Percentiles rank a stretch among this genome's conserved stretches.
These are phyloP conservation scores for Callithrix jacchus DNA, from an alignment of 2,113 vertebrate genomes.

Conservation along the genomic window DNA sequence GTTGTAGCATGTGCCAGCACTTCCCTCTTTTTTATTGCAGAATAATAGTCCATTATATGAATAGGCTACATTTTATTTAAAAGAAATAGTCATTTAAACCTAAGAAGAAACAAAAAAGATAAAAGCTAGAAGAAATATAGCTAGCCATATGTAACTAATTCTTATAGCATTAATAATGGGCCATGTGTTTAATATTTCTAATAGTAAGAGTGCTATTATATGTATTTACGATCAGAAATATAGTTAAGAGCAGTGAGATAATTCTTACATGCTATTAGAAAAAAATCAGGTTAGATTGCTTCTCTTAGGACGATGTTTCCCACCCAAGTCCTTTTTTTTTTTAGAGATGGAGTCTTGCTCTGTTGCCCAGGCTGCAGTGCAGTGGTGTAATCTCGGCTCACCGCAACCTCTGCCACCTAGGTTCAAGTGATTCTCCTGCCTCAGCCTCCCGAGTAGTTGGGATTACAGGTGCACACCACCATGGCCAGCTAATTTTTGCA, in stretches of 20 bases:
- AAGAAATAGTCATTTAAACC: background rate
- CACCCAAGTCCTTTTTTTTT: too few species aligned
- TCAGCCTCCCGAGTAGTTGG: too few species aligned
- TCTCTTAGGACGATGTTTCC: background rate
- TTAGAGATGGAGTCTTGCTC: too few species aligned
- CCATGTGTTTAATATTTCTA: background rate
- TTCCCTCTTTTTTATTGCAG: background rate
- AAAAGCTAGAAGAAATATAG: background rate
- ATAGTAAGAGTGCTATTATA: background rate
- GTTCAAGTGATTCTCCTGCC: too few species aligned
- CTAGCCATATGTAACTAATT: background rate
- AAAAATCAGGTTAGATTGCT: background rate
- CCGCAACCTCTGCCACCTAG: too few species aligned
- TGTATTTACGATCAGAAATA: background rate
- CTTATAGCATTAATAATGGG: background rate
- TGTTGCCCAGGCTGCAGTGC: too few species aligned
- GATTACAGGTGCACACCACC: too few species aligned
- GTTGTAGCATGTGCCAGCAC: background rate
- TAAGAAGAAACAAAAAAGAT: background rate
- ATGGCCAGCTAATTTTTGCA: too few species aligned
- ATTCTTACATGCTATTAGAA: background rate
- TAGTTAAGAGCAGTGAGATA: background rate
- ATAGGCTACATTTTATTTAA: background rate
- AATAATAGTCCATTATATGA: background rate
- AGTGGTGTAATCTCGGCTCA: too few species aligned